A percentile compares a stretch with the other conserved stretches of the same genome.
Evolutionary conservation across 2,797 vertebrate genomes (phyloP).

Genomic region (Lepilemur ruficaudatus): DNA sequence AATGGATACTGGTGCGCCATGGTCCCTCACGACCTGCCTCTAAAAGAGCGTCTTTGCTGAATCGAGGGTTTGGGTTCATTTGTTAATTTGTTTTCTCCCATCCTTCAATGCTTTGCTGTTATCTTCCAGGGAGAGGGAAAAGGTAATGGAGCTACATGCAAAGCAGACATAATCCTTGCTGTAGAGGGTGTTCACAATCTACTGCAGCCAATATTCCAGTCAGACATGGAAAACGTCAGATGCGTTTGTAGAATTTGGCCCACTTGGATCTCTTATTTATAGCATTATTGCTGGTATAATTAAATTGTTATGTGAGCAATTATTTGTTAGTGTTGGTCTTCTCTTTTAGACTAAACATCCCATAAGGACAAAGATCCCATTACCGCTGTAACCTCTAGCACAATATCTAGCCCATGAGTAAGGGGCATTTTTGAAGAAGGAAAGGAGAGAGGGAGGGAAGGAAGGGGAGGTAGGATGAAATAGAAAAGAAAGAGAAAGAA

Average conservation of each 20-base stretch:
- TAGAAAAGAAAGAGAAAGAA: not conserved
- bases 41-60: not conserved
- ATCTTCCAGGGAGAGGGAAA: not conserved
- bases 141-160: not conserved
- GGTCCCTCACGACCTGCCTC: not conserved
- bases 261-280: not conserved
- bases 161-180: not conserved
- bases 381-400: not conserved
- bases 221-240: not conserved
- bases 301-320: not conserved
- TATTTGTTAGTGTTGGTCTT: not conserved
- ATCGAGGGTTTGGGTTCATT: not conserved
- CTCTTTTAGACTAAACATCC: not conserved
- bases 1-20: fast-evolving
- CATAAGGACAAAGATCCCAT: not conserved
- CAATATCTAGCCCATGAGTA: not conserved
- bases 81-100: not conserved
- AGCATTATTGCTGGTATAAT: not conserved
- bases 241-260: not conserved
- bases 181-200: not conserved
- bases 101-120: not conserved
- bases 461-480: not conserved
- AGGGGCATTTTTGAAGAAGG: not conserved
- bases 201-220: not conserved
- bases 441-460: not conserved